Evolutionary conservation across 2,113 vertebrate species (phyloP), one percentile per base, ranked within the genome.

Genomic region (Microcebus lehilahytsara): DNA sequence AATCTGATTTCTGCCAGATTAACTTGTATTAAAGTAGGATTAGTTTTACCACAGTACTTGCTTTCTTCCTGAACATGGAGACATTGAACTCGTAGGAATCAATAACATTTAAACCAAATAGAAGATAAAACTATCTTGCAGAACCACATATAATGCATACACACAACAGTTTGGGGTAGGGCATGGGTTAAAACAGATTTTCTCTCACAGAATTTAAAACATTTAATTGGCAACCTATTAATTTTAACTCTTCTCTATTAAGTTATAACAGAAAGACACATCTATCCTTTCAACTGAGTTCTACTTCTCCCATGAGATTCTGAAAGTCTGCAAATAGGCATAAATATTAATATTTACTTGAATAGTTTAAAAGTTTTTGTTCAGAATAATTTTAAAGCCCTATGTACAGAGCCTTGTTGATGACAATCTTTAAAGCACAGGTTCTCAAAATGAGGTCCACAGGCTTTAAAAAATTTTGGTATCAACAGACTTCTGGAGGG

Each of bases 151-250:
- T n/a, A 64, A 5, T 23, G 27, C 74, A 49, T 9, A 89, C 0
- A 91, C 32, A 2, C 85, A 89, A 94, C 51, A 77, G 67, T 69
- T 51, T 77, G 67, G 17, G 22, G n/a, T 13, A 69, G 20, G 27
- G 49, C 6, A 40, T 79, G 64, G 37, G 74, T 96, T 92, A 85
- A 85, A 58, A 72, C 10, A 91, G 40, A 77, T n/a, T 89, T 62
- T 22, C 71, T 75, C 71, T 85, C 51, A 89, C 1, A 85, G 46
- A 96, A 93, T 37, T 93, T 81, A 86, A 90, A 85, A 19, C n/a
- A 81, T 62, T 89, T 84, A 72, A 72, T 12, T 85, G 56, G 6
- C 56, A 85, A 85, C 60, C 67, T 83, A 83, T 64, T 96, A 91
- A 91, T 67, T 91, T 72, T 85, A 85, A 90, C 53, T 42, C 42